Base-by-base conservation (phyloP, 37 sponge, comb jelly and placozoan species). In the Theonella swinhoei region DNA sequence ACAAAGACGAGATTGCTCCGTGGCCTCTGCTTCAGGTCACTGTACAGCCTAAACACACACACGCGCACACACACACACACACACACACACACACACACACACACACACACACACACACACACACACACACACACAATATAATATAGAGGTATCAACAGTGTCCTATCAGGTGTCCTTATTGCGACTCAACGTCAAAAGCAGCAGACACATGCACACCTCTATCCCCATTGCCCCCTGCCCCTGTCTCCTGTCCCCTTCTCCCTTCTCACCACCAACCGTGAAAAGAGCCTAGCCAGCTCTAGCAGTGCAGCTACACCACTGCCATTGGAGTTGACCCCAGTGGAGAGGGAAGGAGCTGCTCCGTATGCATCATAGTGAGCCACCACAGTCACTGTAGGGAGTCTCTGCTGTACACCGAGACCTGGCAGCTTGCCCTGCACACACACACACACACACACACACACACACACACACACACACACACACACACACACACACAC, bases 341-440 rank as follows among this genome's bases (percentile, higher is more conserved):
- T n/a, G 8, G 92, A 76, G 63, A 91, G 78, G 24, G 87, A 80
- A 9, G 98, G 84, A 31, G 96, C 88, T 29, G 95, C 31, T 58
- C 96, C 94, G 62, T 82, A 88, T 25, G 96, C 72, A 83, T 97
- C 98, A 39, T 95, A 97, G 75, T 95, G 94, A 8, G 96, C 88
- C 34, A 93, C 89, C 42, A 97, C 64, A 7, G 90, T 91, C 32
- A 97, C 74, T 2, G 96, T 91, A 24, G 98, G 98, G 5, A 95
- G 79, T 32, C 78, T 78, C 22, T 84, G 80, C 29, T 87, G 85
- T n/a, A 77, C 60, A 54, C 30, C 42, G 0, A 95, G 91, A 47
- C 74, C 84, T 22, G 41, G 62, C 78, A 97, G 77, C 70, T 92
- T 88, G 36, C 93, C 96, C 96, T 95, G 63, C 22, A 89, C 23